Evolutionary conservation across 2,888 invertebrate species (phyloP).

Genomic region (Rhimphoctona megacephalus): DNA sequence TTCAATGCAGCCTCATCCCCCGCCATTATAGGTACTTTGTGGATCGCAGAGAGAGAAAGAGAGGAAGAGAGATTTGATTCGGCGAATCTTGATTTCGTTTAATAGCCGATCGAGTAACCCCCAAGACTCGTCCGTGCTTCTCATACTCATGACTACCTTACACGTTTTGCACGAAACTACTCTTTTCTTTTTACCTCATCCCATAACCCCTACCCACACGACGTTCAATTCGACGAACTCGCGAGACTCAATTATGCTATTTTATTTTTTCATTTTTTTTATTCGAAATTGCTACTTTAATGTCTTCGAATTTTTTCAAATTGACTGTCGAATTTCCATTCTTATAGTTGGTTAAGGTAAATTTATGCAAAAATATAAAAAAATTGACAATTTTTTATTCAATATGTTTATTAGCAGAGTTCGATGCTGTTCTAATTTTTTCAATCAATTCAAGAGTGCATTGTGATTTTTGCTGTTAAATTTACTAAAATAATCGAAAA

Average conservation of each 20-base stretch:
- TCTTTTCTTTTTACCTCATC: not conserved
- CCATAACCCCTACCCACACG: not conserved
- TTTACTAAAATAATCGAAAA: no score
- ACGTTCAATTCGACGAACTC: constrained; percentile 17
- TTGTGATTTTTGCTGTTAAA: no score
- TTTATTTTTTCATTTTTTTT: not conserved
- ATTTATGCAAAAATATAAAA: no score
- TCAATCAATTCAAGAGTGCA: no score
- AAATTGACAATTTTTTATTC: no score
- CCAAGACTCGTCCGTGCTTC: constrained; percentile 23
- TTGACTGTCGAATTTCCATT: not conserved
- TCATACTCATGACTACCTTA: constrained; percentile 39
- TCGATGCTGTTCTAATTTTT: no score
- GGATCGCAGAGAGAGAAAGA: constrained; percentile 9
- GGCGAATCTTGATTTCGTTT: constrained; percentile 64
- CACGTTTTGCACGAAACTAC: not conserved
- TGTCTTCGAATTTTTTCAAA: not conserved
- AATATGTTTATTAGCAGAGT: no score
- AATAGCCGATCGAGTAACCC: constrained; percentile 52
- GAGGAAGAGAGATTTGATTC: constrained; percentile 57
- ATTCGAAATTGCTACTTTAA: not conserved
- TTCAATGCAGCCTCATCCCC: constrained; percentile 21
- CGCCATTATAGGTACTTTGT: not conserved
- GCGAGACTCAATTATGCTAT: not conserved
- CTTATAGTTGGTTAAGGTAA: not conserved